These are phyloP conservation scores for Amphibalanus amphitrite DNA, from an alignment of 1,140 invertebrate genomes.

Conservation along the genomic window DNA sequence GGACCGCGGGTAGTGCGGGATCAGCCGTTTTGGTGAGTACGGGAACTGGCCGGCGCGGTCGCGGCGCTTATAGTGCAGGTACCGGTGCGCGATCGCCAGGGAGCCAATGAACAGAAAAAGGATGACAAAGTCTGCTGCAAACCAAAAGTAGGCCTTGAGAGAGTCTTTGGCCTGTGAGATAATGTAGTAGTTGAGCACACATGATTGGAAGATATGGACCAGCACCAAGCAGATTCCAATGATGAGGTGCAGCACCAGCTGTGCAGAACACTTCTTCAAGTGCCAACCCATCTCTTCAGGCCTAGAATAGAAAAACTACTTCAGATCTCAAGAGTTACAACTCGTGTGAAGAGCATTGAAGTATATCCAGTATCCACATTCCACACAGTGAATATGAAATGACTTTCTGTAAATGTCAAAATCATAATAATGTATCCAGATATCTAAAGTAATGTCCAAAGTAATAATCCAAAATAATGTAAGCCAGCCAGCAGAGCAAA, in stretches of 20 bases:
- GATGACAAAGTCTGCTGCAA: constrained; percentile 28
- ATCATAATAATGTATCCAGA: too few relatives aligned
- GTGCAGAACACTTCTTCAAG: not conserved
- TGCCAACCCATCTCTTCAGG: too few relatives aligned
- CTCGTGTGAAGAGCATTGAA: too few relatives aligned
- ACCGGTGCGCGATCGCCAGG: constrained; percentile 23
- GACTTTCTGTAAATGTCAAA: too few relatives aligned
- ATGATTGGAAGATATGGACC: constrained; percentile 25
- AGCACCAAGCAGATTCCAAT: constrained; percentile 15
- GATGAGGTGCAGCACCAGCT: not conserved
- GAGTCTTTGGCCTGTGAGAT: constrained; percentile 22
- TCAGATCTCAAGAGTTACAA: too few relatives aligned
- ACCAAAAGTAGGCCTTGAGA: constrained; percentile 28
- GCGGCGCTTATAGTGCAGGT: constrained; percentile 16
- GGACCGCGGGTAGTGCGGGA: constrained; percentile 14
- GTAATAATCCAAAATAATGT: too few relatives aligned
- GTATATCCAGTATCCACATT: too few relatives aligned
- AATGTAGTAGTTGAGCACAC: constrained; percentile 28
- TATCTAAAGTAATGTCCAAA: too few relatives aligned
- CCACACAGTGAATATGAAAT: too few relatives aligned
- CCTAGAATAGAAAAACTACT: too few relatives aligned
- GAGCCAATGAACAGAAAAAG: constrained; percentile 26
- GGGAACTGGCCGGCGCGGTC: constrained; percentile 5
- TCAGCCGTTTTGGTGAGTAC: constrained; percentile 11
- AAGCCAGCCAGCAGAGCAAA: too few relatives aligned